Base-by-base conservation (phyloP, 2,113 vertebrate genomes). In the Lichenostomus cassidix region DNA sequence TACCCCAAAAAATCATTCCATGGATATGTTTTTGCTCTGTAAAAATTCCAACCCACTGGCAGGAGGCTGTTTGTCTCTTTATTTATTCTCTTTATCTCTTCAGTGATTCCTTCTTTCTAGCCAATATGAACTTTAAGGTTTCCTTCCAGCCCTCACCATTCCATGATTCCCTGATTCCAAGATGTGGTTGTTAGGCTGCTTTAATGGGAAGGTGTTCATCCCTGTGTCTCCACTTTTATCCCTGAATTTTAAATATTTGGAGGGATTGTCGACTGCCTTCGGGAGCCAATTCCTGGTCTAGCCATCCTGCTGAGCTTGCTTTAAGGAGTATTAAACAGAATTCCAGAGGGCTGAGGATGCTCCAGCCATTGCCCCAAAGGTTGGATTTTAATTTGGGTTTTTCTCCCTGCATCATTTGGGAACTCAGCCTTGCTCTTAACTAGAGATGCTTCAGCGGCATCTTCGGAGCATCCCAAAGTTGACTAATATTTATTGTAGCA, bases 391-490 rank as follows among this genome's bases (percentile, higher is more conserved):
- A 83, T 80, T 68, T 86, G 67, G 14, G 8, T 21, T 12, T 83
- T 69, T 77, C 39, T 79, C 47, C 21, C 31, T 9, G 5, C n/a
- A 3, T 68, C 0, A 0, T 13, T 55, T 63, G 67, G 17, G 35
- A 58, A 73, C 5, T 37, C 67, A 65, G 3, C 27, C 39, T 53
- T 62, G 23, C 28, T 27, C 23, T 20, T 28, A 9, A 60, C 81
- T 5, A 31, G 2, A 6, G 31, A 41, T 4, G 10, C 37, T 65
- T 65, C 49, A 11, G 9, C 0, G 0, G 17, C 2, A 0, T 20
- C 60, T 52, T 80, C 0, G 0, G 23, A 64, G 35, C 1, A 9
- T 14, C 58, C 4, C 1, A 49, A 9, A 56, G 22, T 35, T 59
- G 49, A 70, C 10, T 4, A 31, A 71, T 50, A 2, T 71, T 91